Percentiles rank a stretch among this genome's conserved stretches.
Conservation (phyloP, 2,113 vertebrate genomes). For the Nymphicus hollandicus region DNA sequence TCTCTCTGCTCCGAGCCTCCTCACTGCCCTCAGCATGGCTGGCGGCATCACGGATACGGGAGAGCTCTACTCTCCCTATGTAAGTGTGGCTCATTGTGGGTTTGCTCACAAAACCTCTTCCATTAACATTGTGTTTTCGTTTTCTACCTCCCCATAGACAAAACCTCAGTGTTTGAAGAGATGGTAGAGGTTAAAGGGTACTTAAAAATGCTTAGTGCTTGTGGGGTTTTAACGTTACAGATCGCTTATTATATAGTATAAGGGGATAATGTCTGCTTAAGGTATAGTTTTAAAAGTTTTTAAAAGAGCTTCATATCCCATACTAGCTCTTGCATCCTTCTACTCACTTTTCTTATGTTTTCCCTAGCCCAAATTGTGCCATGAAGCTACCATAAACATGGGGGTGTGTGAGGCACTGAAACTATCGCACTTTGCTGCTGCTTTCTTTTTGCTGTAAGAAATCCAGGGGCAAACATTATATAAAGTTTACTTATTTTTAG, state of each 20-base stretch:
- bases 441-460: not conserved
- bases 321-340: not conserved
- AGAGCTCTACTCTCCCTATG: conserved; percentile 94
- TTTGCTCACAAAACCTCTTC: not conserved
- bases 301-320: not conserved
- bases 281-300: not conserved
- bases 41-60: conserved; percentile 93
- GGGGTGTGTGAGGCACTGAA: not conserved
- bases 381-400: not conserved
- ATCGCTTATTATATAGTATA: not conserved
- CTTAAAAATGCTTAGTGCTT: not conserved
- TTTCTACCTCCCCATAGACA: not conserved
- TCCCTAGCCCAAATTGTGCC: not conserved
- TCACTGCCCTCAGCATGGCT: conserved; percentile 74
- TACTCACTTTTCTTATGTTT: not conserved
- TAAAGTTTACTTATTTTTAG: not conserved
- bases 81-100: conserved; percentile 72
- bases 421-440: not conserved
- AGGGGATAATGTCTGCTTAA: not conserved
- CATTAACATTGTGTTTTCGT: rapidly evolving
- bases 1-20: not conserved
- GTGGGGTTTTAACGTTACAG: rapidly evolving
- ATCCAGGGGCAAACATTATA: not conserved
- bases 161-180: not conserved
- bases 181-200: not conserved